phyloP scores from a whole-genome alignment of 92 coral and sea anemone species.

The Isaurus tuberculatus region DNA sequence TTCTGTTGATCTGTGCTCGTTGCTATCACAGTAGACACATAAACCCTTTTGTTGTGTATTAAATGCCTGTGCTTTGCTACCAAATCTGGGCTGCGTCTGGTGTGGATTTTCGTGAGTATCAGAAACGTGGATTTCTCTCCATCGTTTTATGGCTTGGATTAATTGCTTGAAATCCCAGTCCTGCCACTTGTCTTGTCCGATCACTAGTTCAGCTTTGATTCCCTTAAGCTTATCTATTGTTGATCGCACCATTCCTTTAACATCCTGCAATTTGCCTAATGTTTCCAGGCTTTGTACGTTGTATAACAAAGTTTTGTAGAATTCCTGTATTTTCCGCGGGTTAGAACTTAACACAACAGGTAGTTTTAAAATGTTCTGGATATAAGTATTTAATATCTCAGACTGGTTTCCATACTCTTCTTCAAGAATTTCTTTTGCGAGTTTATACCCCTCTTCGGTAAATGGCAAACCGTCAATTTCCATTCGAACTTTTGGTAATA shows the following conservation, averaged over 20 bases:
- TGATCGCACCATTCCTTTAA: background rate
- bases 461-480: conserved; percentile 4
- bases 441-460: background rate
- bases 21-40: background rate
- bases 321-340: conserved; percentile 6
- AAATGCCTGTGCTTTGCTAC: background rate
- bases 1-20: background rate
- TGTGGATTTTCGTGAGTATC: background rate
- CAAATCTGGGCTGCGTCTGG: background rate
- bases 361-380: background rate
- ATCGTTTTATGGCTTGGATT: background rate
- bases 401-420: conserved; percentile 6
- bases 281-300: conserved; percentile 10
- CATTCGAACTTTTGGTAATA: background rate
- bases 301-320: conserved; percentile 5
- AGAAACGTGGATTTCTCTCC: background rate
- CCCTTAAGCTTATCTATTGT: background rate
- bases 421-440: background rate
- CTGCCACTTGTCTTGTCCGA: conserved; percentile 16
- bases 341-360: background rate
- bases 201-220: conserved; percentile 11
- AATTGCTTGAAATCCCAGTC: conserved; percentile 17
- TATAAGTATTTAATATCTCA: conserved; percentile 5
- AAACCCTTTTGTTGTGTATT: background rate
- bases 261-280: conserved; percentile 11